A percentile compares a stretch with the other conserved stretches of the same genome.
These are phyloP conservation scores for Crotophaga sulcirostris DNA, from an alignment of 2,113 vertebrate genomes.

Conservation along the genomic window DNA sequence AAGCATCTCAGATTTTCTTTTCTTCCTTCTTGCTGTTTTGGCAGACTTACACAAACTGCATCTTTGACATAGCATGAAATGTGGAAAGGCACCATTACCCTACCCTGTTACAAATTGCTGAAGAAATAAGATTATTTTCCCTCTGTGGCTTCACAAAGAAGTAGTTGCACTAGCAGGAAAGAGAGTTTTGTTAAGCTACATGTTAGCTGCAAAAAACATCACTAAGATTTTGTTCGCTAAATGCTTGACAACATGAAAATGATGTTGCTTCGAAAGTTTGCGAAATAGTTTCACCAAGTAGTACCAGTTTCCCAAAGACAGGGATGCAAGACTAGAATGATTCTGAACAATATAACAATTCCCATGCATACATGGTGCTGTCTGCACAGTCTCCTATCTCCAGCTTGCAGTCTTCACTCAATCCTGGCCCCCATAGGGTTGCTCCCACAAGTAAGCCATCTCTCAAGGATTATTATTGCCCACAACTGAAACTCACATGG, in stretches of 20 bases:
- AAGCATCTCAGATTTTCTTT: background rate
- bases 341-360: background rate
- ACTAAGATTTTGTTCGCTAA: background rate
- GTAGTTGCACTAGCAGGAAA: background rate
- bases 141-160: background rate
- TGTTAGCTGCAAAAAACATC: background rate
- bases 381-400: background rate
- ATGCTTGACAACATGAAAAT: background rate
- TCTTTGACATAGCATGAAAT: background rate
- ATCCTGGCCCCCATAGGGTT: background rate
- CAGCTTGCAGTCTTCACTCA: background rate
- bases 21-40: background rate
- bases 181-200: fast-evolving
- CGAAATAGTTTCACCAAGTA: background rate
- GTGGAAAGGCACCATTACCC: background rate
- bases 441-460: background rate
- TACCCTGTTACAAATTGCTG: background rate
- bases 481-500: background rate
- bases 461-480: background rate
- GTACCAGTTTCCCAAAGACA: background rate
- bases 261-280: background rate
- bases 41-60: background rate
- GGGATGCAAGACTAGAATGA: background rate
- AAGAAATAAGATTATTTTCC: background rate
- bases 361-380: fast-evolving